Conservation (phyloP, 2,888 invertebrate species). For the Hypena proboscidalis region DNA sequence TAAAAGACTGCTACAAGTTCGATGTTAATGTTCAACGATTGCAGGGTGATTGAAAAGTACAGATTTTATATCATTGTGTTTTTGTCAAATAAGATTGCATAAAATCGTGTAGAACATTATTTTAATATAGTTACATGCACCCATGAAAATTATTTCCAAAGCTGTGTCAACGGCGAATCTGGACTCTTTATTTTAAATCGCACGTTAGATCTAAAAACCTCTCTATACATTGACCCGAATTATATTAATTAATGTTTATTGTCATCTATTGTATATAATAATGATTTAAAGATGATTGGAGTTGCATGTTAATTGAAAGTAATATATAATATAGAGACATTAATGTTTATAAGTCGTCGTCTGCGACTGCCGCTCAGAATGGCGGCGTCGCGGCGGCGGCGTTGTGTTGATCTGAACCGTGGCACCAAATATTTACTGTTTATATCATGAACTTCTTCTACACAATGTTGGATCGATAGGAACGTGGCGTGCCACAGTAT, state of each 20-base stretch:
- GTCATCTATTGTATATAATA: conserved; percentile 27
- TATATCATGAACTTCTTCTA: too few species aligned
- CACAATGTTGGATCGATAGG: too few species aligned
- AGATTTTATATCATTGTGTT: too few species aligned
- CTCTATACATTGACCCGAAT: conserved; percentile 46
- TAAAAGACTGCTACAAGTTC: too few species aligned
- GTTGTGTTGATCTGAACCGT: too few species aligned
- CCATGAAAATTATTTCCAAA: too few species aligned
- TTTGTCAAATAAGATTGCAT: too few species aligned
- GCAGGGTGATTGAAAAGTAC: too few species aligned
- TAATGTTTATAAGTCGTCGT: conserved; percentile 19
- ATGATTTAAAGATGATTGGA: conserved; percentile 23
- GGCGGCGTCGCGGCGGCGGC: neutral
- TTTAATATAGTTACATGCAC: neutral
- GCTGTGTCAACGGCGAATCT: neutral
- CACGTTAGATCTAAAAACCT: conserved; percentile 45
- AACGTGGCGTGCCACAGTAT: too few species aligned
- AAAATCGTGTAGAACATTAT: too few species aligned
- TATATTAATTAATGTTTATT: conserved; percentile 33
- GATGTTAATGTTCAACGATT: too few species aligned
- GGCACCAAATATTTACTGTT: conserved; percentile 25
- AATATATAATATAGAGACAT: conserved; percentile 37
- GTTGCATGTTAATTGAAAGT: conserved; percentile 41
- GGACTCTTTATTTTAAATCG: neutral
- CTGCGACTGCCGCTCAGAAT: conserved; percentile 8